These are phyloP conservation scores for Quadroppia sp. DNA, from an alignment of 2,888 invertebrate genomes.

Conservation along the genomic window DNA sequence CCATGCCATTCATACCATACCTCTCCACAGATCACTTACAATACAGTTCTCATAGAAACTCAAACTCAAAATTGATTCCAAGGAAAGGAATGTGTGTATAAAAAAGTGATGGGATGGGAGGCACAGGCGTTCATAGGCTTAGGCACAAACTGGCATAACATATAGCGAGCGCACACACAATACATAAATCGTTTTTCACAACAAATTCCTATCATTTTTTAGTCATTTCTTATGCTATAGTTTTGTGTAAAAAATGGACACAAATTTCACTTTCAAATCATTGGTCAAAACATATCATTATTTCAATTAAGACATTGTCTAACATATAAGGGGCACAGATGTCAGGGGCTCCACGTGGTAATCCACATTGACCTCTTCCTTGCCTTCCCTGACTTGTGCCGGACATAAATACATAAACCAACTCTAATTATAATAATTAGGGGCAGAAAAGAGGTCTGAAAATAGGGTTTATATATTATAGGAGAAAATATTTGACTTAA, in stretches of 20 bases:
- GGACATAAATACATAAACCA: not conserved
- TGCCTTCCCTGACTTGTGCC: no score
- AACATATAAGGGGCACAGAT: no score
- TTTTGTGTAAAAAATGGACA: not conserved
- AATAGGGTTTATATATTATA: slow-evolving; percentile 4
- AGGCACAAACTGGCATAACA: no score
- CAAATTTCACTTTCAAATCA: not conserved
- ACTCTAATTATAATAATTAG: not conserved
- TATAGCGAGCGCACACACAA: not conserved
- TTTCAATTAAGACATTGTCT: no score
- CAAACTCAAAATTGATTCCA: not conserved
- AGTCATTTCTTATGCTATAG: not conserved
- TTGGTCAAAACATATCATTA: no score
- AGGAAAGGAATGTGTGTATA: not conserved
- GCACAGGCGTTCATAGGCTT: not conserved
- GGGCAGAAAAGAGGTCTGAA: not conserved
- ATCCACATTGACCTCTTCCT: no score
- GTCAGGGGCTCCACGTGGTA: no score
- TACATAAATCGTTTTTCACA: not conserved
- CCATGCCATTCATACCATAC: slow-evolving; percentile 5
- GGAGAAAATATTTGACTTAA: no score
- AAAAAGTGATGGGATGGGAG: slow-evolving; percentile 5
- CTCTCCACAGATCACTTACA: not conserved
- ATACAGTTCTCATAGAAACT: not conserved
- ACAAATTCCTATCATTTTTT: not conserved